Percentiles rank a stretch among this genome's conserved stretches.
These are phyloP conservation scores for Orthosia gracilis DNA, from an alignment of 2,888 invertebrate species.

Conservation along the genomic window DNA sequence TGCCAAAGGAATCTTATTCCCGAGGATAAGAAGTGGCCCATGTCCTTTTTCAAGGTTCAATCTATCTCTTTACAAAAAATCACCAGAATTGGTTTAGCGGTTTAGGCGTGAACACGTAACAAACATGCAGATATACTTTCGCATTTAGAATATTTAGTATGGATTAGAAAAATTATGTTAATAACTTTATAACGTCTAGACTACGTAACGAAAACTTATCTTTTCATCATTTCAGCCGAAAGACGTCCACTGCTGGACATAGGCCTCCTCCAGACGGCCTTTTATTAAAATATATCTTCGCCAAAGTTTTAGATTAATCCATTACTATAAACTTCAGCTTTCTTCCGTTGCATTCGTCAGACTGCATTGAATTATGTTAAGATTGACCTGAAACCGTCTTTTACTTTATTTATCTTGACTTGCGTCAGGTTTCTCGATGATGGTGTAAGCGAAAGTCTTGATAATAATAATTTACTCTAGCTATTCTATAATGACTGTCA, in stretches of 20 bases:
- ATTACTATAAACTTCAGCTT: constrained; percentile 17
- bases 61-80: too few relatives aligned
- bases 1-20: too few relatives aligned
- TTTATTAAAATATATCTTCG: background rate
- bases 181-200: constrained; percentile 25
- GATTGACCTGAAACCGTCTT: constrained; percentile 37
- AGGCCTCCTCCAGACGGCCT: too few relatives aligned
- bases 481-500: constrained; percentile 15
- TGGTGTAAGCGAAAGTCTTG: constrained; percentile 32
- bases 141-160: too few relatives aligned
- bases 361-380: constrained; percentile 45
- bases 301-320: constrained; percentile 3
- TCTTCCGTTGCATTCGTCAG: constrained; percentile 22
- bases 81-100: too few relatives aligned
- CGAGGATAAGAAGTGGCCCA: too few relatives aligned
- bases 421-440: constrained; percentile 20
- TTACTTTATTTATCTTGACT: constrained; percentile 46
- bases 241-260: too few relatives aligned
- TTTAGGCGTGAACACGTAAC: too few relatives aligned
- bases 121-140: too few relatives aligned
- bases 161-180: constrained; percentile 1
- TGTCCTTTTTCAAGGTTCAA: too few relatives aligned
- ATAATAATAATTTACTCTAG: constrained; percentile 31
- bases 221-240: too few relatives aligned
- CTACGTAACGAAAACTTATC: background rate